These are phyloP conservation scores for Hemiscyllium ocellatum DNA, from an alignment of 2,113 vertebrate genomes.

Conservation along the genomic window DNA sequence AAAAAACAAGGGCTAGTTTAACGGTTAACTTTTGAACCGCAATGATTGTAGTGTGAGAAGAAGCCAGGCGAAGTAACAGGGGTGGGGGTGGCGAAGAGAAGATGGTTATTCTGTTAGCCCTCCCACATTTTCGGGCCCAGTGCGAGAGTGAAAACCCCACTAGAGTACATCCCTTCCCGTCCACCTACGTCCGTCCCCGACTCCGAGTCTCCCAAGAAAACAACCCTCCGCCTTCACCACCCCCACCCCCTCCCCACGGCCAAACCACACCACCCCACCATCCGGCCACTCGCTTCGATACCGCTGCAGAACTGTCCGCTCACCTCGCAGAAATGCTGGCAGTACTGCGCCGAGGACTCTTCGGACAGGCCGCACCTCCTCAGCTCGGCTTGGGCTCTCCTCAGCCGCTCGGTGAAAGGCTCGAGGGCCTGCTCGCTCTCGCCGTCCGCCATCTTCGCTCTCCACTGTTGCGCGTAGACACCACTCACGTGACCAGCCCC, in stretches of 20 bases:
- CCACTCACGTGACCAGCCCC: neutral
- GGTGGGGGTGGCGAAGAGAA: neutral
- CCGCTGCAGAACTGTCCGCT: neutral
- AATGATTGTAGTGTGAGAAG: neutral
- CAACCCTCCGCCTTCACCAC: neutral
- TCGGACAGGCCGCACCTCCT: neutral
- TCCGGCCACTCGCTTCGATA: too few species aligned
- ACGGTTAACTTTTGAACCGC: slow-evolving; percentile 15
- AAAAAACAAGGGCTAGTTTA: neutral
- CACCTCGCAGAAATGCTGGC: slow-evolving; percentile 33
- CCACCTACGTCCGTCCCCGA: neutral
- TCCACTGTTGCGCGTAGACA: slow-evolving; percentile 21
- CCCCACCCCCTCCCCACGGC: neutral
- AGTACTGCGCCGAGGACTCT: neutral
- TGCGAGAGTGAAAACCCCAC: neutral
- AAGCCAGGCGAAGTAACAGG: neutral
- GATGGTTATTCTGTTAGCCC: neutral
- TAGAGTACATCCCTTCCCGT: neutral
- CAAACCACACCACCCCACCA: neutral
- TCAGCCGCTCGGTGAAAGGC: slow-evolving; percentile 26
- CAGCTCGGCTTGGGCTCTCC: neutral
- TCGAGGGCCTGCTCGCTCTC: slow-evolving; percentile 24
- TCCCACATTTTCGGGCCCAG: too few species aligned
- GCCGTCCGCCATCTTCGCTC: slow-evolving; percentile 35
- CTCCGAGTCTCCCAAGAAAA: neutral